Evolutionary conservation across 2,888 invertebrate species (phyloP).

Genomic region (Orthosia gothica): DNA sequence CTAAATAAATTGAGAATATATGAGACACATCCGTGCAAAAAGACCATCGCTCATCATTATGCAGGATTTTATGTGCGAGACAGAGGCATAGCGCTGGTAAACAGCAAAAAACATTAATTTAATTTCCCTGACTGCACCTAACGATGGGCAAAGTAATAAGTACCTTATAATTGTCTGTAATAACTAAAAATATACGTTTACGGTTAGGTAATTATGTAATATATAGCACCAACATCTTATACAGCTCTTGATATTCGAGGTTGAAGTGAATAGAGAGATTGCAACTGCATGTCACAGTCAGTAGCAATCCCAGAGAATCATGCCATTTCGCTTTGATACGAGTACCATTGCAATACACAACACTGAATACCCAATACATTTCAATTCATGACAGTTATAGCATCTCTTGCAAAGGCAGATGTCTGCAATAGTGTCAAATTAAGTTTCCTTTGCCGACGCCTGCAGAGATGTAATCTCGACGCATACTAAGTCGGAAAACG

Average conservation of each 20-base stretch:
- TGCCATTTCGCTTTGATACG: slow-evolving; percentile 10
- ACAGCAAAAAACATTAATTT: too few species aligned
- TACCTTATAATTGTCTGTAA: too few species aligned
- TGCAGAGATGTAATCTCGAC: not conserved
- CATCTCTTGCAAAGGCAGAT: not conserved
- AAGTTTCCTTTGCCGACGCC: not conserved
- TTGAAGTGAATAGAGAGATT: not conserved
- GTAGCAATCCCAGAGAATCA: not conserved
- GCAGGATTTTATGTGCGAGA: too few species aligned
- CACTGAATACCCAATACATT: not conserved
- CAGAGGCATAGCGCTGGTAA: too few species aligned
- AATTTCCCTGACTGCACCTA: too few species aligned
- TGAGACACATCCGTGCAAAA: too few species aligned
- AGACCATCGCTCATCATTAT: too few species aligned
- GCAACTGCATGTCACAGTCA: not conserved
- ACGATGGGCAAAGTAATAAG: not conserved
- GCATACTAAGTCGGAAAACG: not conserved
- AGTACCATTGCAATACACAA: not conserved
- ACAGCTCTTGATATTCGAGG: not conserved
- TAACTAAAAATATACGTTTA: not conserved
- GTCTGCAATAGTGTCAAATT: not conserved
- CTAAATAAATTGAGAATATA: too few species aligned
- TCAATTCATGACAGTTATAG: not conserved
- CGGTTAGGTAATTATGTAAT: not conserved
- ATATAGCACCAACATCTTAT: not conserved